Base-by-base conservation (phyloP, 2,888 invertebrate genomes). In the Dioctria linearis region DNA sequence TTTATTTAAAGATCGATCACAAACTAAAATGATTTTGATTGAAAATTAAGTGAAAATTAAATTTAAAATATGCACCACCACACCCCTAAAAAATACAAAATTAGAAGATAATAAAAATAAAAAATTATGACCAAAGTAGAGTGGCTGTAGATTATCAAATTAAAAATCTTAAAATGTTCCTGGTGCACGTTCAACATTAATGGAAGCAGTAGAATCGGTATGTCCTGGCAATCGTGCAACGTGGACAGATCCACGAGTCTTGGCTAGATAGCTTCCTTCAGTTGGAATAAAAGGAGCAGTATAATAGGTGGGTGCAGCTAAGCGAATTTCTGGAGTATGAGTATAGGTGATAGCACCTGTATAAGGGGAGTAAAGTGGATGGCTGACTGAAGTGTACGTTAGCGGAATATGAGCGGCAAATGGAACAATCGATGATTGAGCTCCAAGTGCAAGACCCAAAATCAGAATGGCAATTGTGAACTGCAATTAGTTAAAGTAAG, bases 151-250 rank as follows among this genome's bases (percentile, higher is more conserved):
- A 25, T 25, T 25, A 2, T 25, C 2, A 25, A 25, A 25, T 25
- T 25, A 40, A 49, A 8, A 5, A 67, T 13, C 4, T 87, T 88
- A 88, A 81, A 83, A 75, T 78, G 91, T 91, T 86, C 91, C 91
- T 84, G 91, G 91, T 84, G 91, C 91, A 69, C 91, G 91, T 84
- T 90, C 89, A 83, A 91, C 88, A 85, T 91, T 91, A 80, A 91
- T 89, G 8, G 88, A 88, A 49, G 86, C 86, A 63, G 88, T 88
- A 37, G 88, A 88, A 83, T 88, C 87, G 9, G 83, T 25, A 83
- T 91, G 91, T 85, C 91, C 90, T 69, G 91, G 90, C 84, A 91
- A 86, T 4, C 91, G 91, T 67, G 91, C 91, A 61, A 90, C 88
- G 84, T 91, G 91, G 3, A 91, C 86, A 54, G 91, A 89, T 79